Evolutionary conservation across 2,797 vertebrate genomes (phyloP).

Genomic region (Pipistrellus kuhlii): DNA sequence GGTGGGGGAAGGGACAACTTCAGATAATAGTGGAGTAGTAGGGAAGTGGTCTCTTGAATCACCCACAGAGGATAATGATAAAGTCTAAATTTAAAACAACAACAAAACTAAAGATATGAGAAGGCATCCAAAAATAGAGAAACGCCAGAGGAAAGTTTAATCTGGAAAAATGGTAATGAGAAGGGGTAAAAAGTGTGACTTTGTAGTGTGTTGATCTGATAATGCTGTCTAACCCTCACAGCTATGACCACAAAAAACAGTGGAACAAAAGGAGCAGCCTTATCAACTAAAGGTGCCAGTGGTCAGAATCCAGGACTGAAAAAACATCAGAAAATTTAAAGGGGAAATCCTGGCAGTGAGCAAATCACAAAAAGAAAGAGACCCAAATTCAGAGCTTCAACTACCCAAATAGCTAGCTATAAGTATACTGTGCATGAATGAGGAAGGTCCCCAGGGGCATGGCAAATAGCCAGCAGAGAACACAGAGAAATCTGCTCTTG

Average conservation of each 20-base stretch:
- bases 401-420: not conserved
- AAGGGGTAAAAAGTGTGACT: not conserved
- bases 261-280: not conserved
- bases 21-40: not conserved
- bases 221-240: not conserved
- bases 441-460: not conserved
- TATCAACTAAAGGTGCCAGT: not conserved
- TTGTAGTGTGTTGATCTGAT: not conserved
- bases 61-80: not conserved
- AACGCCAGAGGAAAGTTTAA: not conserved
- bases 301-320: conserved; percentile 4
- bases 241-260: not conserved
- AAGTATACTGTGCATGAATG: not conserved
- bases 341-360: not conserved
- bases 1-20: not conserved
- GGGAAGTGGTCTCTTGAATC: not conserved
- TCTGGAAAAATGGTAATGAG: conserved; percentile 15
- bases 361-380: conserved; percentile 26
- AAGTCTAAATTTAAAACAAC: not conserved
- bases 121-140: not conserved
- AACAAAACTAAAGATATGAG: not conserved
- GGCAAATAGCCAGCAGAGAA: not conserved
- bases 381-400: not conserved
- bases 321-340: conserved; percentile 44
- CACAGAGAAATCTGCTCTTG: not conserved